Conservation (phyloP, 2,113 vertebrate species). For the Lepus americanus region DNA sequence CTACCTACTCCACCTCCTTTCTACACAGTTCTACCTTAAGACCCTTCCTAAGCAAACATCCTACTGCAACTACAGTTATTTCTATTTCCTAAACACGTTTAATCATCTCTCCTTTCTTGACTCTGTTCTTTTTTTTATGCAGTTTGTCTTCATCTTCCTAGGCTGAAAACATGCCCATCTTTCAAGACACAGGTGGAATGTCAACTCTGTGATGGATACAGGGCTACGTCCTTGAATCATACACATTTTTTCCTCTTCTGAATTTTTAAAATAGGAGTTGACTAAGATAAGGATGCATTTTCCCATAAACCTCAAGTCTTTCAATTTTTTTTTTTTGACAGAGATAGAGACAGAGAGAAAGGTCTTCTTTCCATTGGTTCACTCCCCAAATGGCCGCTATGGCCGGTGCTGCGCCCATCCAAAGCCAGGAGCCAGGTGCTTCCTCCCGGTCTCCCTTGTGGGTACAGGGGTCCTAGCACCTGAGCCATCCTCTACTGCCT, state of each 20-base stretch:
- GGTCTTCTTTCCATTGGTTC: too few species aligned
- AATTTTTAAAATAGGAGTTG: slow-evolving; percentile 32
- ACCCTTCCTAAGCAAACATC: background rate
- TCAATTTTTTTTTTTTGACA: background rate
- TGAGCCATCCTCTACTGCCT: too few species aligned
- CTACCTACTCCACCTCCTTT: too few species aligned
- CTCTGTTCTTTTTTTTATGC: background rate
- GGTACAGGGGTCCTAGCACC: too few species aligned
- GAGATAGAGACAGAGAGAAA: too few species aligned
- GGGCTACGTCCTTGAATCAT: background rate
- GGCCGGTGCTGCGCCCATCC: too few species aligned
- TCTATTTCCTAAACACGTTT: background rate
- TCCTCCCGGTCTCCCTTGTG: too few species aligned
- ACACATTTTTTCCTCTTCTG: background rate
- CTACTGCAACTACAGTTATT: background rate
- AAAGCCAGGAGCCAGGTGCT: too few species aligned
- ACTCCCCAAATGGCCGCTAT: too few species aligned
- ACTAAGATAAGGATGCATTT: background rate
- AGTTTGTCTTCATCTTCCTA: slow-evolving; percentile 25
- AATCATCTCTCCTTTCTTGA: background rate
- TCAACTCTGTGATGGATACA: background rate
- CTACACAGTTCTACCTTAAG: background rate
- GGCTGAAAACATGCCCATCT: slow-evolving; percentile 1
- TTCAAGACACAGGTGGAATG: slow-evolving; percentile 7
- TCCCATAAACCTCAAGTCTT: background rate